These are phyloP conservation scores for Anser cygnoides DNA, from an alignment of 2,113 vertebrate species.

Conservation along the genomic window DNA sequence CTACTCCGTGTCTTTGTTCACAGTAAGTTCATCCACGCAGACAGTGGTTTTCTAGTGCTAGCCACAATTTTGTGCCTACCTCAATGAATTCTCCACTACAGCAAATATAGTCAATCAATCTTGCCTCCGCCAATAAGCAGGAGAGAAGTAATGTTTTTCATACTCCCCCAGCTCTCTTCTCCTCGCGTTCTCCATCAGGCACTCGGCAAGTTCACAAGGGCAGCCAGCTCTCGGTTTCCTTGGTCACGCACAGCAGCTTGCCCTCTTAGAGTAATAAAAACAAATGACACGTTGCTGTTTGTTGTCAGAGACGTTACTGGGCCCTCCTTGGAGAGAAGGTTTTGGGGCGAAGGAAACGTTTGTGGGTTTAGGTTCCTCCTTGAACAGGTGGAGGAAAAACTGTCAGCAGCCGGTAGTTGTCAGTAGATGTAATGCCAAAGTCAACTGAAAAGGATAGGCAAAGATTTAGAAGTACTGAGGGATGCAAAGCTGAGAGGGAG, in stretches of 20 bases:
- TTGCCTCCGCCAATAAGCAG: conserved; percentile 43
- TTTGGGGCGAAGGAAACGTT: not conserved
- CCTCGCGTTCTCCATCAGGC: conserved; percentile 52
- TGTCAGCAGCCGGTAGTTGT: not conserved
- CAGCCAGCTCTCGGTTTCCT: conserved; percentile 66
- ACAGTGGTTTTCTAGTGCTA: conserved; percentile 2
- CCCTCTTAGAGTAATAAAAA: conserved; percentile 70
- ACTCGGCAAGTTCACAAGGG: conserved; percentile 69
- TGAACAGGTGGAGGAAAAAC: conserved; percentile 12
- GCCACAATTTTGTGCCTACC: conserved; percentile 50
- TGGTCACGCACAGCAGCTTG: conserved; percentile 70
- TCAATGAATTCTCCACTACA: not conserved
- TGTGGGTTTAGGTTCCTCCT: not conserved
- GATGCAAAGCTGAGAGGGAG: not conserved
- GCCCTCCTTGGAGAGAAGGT: not conserved
- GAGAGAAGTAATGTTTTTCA: conserved; percentile 50
- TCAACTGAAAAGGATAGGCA: not conserved
- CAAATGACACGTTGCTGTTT: conserved; percentile 63
- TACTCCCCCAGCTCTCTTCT: conserved; percentile 63
- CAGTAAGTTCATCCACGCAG: not conserved
- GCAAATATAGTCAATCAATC: conserved; percentile 44
- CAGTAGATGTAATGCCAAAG: not conserved
- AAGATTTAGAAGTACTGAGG: not conserved
- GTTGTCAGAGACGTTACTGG: not conserved
- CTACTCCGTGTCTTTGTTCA: not conserved